Evolutionary conservation across 2,888 invertebrate species (phyloP), one percentile per base, ranked within the genome.

Genomic region (Tetrapedia diversipes): DNA sequence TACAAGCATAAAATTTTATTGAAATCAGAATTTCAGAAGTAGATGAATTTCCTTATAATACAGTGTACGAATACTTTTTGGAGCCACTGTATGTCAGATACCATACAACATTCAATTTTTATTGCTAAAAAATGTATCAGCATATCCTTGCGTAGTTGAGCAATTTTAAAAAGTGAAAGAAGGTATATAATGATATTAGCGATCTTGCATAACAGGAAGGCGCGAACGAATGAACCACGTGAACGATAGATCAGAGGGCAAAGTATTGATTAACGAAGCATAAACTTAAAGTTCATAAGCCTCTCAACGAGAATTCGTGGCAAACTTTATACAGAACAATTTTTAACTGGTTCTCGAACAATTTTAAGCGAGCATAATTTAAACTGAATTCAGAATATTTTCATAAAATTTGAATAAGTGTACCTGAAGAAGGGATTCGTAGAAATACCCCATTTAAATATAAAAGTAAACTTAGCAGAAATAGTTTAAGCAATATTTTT

Each of bases 211-310:
- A 47, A 47, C 19, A 49, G 27, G 61, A n/a, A 14, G 51, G 3
- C 32, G 32, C 24, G 57, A 66, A 71, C 45, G 37, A 65, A 57
- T 57, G n/a, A 54, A 43, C 37, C 24, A 47, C 29, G 54, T 16
- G 61, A 56, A 57, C 37, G 56, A 51, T 39, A 39, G 57, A 69
- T 45, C 39, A 65, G 56, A 61, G 39, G 39, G 54, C 68, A 45
- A 49, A 56, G 69, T 77, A 77, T 74, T 59, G 73, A 77, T 77
- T 56, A 73, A 39, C 54, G 29, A 56, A 34, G 57, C 41, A 10
- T 39, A 32, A 45, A 61, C 56, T 73, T 37, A 53, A 39, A 29
- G 57, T 37, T 56, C 37, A 57, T 65, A 69, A 74, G 64, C 68
- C 69, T 19, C 49, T 74, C 29, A 56, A 43, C 54, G 37, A 45